These are phyloP conservation scores for Podabrus alpinus DNA, from an alignment of 2,888 invertebrate species.

Conservation along the genomic window DNA sequence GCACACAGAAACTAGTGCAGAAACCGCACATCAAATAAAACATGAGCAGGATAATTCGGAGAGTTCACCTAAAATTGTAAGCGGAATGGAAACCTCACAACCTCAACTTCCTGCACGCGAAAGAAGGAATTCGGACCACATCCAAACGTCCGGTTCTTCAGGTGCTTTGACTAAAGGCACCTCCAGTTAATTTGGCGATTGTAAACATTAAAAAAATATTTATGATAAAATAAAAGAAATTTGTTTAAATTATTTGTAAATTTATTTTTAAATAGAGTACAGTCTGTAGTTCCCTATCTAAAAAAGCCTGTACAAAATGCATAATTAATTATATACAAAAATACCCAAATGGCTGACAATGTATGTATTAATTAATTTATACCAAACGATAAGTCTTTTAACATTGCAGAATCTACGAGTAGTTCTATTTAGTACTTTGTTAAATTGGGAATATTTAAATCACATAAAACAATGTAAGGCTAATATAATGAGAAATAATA, in stretches of 20 bases:
- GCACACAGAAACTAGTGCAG: not conserved
- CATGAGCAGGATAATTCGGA: not conserved
- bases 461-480: constrained; percentile 11
- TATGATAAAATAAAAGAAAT: not conserved
- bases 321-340: constrained; percentile 49
- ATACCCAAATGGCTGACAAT: constrained; percentile 42
- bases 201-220: not conserved
- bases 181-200: not conserved
- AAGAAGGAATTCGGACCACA: not conserved
- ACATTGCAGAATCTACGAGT: constrained; percentile 6
- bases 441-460: constrained; percentile 9
- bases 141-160: not conserved
- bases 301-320: constrained; percentile 55
- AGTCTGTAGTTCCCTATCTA: constrained; percentile 54
- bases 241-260: constrained; percentile 42
- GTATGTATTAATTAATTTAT: constrained; percentile 18
- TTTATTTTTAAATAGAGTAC: constrained; percentile 54
- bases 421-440: constrained; percentile 9
- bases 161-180: not conserved
- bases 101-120: not conserved
- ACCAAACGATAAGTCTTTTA: constrained; percentile 19
- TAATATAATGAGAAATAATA: constrained; percentile 15
- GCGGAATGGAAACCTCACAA: not conserved
- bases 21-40: not conserved
- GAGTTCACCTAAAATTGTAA: not conserved